Evolutionary conservation across 53 echinoderm and acorn worm species (phyloP).

Genomic region (Echinarachnius parma): DNA sequence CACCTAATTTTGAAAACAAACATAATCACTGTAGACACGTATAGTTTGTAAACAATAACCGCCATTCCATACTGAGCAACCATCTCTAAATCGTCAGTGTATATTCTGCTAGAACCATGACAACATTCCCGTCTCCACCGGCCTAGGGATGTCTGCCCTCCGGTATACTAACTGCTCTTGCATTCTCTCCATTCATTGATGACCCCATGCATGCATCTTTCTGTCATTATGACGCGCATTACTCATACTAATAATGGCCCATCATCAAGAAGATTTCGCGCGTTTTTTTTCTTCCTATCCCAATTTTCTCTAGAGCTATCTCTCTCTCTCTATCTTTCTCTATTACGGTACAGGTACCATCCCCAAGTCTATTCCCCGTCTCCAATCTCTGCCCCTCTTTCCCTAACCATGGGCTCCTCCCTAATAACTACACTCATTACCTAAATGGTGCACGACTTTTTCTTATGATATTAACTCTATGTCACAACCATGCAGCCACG

Average conservation of each 20-base stretch:
- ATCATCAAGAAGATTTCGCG: constrained; percentile 5
- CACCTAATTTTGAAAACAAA: too few relatives aligned
- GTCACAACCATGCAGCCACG: constrained; percentile 38
- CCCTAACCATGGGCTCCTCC: not conserved
- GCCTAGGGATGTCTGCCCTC: not conserved
- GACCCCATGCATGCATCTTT: not conserved
- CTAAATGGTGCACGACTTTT: constrained; percentile 39
- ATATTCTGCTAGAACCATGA: too few relatives aligned
- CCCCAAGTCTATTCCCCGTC: not conserved
- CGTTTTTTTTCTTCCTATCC: constrained; percentile 2
- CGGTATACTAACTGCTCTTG: not conserved
- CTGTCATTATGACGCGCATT: constrained; percentile 28
- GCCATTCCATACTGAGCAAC: too few relatives aligned
- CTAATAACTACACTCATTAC: constrained; percentile 20
- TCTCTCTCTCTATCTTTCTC: not conserved
- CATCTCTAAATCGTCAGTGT: too few relatives aligned
- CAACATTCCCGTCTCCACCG: too few relatives aligned
- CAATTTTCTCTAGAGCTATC: not conserved
- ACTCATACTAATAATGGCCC: constrained; percentile 33
- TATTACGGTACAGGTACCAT: too few relatives aligned
- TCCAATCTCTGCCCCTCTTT: not conserved
- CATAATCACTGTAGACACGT: too few relatives aligned
- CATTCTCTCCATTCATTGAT: not conserved
- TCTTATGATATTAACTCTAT: constrained; percentile 31
- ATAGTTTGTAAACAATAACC: too few relatives aligned